Base-by-base conservation (phyloP, 2,888 invertebrate genomes). In the Cataglyphis albicans region DNA sequence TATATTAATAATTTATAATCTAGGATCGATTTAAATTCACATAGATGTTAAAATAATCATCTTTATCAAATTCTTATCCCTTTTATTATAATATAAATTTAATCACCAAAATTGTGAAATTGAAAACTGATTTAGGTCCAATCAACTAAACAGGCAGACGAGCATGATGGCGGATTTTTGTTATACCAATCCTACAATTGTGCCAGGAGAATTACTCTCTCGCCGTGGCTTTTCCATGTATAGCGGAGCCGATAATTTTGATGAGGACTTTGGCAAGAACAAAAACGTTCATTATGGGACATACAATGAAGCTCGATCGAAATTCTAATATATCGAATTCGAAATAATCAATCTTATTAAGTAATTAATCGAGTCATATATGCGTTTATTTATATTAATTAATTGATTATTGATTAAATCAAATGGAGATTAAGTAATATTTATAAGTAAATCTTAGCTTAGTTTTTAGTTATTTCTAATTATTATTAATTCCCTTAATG, bases 201-300 rank as follows among this genome's bases (percentile, higher is more conserved):
- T 95, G 3, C 96, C 96, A 0, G 96, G 96, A 12, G 96, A 96
- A 93, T 95, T 96, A 93, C 92, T 96, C 88, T 95, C 96, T 38
- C 95, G 95, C 15, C 95, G 96, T 64, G 96, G 96, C 57, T 96
- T 95, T 94, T 96, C 96, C 90, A 96, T 96, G 96, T 96, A 96
- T 94, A 93, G 94, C 90, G 95, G 94, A 10, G 90, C 93, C 1
- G 95, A 95, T 10, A 95, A 95, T 87, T 90, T 95, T 32, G 84
- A 86, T 75, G 87, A 90, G 5, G 92, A 92, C 10, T 90, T 89
- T 21, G 89, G 87, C 5, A 82, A 83, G 84, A 92, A 84, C 67
- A 85, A 52, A 87, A 91, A 84, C 21, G 80, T 85, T 18, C 87
- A 87, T 21, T 89, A 88, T 63, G 90, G 90, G 12, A 86, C 87